phyloP scores from a whole-genome alignment of 1,140 invertebrate species.

The Drosophila ananassae region DNA sequence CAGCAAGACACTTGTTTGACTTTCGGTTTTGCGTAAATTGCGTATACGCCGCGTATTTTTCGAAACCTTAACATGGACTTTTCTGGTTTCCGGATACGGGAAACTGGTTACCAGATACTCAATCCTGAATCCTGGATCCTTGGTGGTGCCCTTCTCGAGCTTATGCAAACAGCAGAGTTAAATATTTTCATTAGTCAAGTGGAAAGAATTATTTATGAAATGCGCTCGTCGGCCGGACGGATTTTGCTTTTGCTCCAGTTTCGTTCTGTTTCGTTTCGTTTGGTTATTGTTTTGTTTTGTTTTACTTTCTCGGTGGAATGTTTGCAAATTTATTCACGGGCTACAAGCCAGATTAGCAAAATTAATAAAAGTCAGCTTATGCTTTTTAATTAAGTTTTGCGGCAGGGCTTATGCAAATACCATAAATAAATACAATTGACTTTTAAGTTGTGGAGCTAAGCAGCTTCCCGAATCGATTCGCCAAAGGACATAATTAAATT shows the following conservation, averaged over 20 bases:
- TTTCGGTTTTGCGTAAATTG: slow-evolving; percentile 53
- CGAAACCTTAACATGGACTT: slow-evolving; percentile 33
- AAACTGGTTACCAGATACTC: neutral
- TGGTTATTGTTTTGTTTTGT: slow-evolving; percentile 29
- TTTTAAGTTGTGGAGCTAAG: slow-evolving; percentile 47
- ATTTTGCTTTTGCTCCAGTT: slow-evolving; percentile 19
- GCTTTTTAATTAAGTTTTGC: slow-evolving; percentile 70
- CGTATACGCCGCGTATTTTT: slow-evolving; percentile 66
- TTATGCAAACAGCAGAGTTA: slow-evolving; percentile 68
- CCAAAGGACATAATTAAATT: slow-evolving; percentile 42
- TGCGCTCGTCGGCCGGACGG: slow-evolving; percentile 43
- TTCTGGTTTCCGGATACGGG: slow-evolving; percentile 1
- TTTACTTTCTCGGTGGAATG: slow-evolving; percentile 28
- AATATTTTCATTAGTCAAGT: slow-evolving; percentile 80
- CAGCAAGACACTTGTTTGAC: slow-evolving; percentile 63
- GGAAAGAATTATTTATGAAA: slow-evolving; percentile 75
- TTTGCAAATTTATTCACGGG: slow-evolving; percentile 71
- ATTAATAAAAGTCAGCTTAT: slow-evolving; percentile 75
- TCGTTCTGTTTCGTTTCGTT: slow-evolving; percentile 34
- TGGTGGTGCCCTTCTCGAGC: slow-evolving; percentile 14
- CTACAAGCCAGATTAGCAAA: slow-evolving; percentile 65
- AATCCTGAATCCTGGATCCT: neutral
- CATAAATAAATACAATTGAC: slow-evolving; percentile 72
- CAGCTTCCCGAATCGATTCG: slow-evolving; percentile 26
- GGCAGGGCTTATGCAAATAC: slow-evolving; percentile 48